Conservation (phyloP, 2,888 invertebrate genomes). For the Eubasilissa splendida region DNA sequence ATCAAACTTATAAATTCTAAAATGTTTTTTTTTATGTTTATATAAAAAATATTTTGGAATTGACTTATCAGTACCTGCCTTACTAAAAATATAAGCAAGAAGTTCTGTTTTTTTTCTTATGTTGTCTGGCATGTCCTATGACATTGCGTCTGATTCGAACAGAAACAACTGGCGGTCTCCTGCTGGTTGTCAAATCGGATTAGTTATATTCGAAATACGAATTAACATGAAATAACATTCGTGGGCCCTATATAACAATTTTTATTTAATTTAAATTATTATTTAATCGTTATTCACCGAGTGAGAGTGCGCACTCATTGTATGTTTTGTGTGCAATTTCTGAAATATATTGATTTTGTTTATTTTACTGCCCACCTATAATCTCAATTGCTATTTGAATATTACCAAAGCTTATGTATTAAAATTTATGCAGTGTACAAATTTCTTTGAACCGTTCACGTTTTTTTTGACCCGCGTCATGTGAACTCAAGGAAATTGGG, state of each 20-base stretch:
- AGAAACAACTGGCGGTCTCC: constrained; percentile 47
- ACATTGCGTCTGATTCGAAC: constrained; percentile 44
- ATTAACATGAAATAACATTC: constrained; percentile 49
- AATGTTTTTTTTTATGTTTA: no score
- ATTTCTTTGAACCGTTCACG: neutral
- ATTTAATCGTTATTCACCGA: constrained; percentile 28
- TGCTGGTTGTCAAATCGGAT: constrained; percentile 50
- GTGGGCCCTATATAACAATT: constrained; percentile 30
- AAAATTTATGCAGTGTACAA: constrained; percentile 8
- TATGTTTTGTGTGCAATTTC: constrained; percentile 23
- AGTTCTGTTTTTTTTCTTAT: no score
- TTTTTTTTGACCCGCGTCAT: neutral
- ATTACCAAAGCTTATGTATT: constrained; percentile 28
- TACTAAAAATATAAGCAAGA: no score
- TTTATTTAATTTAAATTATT: constrained; percentile 51
- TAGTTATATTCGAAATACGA: constrained; percentile 37
- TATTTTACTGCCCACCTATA: constrained; percentile 41
- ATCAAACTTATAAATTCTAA: no score
- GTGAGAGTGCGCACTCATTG: constrained; percentile 4
- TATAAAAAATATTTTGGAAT: no score
- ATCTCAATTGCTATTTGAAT: constrained; percentile 1
- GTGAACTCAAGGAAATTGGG: neutral
- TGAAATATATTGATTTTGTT: constrained; percentile 50
- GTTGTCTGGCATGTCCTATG: constrained; percentile 10
- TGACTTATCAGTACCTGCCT: no score